phyloP scores from a whole-genome alignment of 2,888 invertebrate species.

The Scaptomyza tumidula region DNA sequence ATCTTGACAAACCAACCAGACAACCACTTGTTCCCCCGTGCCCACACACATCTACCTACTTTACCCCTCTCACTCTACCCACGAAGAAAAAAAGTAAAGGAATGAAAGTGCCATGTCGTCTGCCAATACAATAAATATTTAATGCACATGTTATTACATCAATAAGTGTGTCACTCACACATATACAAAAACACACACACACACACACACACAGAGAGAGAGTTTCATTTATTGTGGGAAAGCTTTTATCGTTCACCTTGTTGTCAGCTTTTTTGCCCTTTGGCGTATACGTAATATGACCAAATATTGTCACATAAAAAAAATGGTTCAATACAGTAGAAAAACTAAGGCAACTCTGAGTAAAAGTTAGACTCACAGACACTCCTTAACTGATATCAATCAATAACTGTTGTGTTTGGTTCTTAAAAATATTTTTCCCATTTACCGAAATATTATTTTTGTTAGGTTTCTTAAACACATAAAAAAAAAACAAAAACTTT shows the following conservation, averaged over 20 bases:
- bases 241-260: constrained; percentile 74
- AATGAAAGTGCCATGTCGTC: constrained; percentile 75
- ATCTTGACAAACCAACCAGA: constrained; percentile 38
- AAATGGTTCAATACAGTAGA: constrained; percentile 4
- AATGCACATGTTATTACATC: constrained; percentile 79
- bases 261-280: constrained; percentile 47
- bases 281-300: constrained; percentile 62
- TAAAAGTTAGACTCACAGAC: not conserved
- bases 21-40: constrained; percentile 33
- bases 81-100: constrained; percentile 5
- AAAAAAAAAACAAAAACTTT: no score
- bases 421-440: no score
- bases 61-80: not conserved
- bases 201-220: constrained; percentile 2
- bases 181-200: constrained; percentile 16
- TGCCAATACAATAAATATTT: constrained; percentile 79
- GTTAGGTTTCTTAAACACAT: no score
- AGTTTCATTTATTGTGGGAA: constrained; percentile 49
- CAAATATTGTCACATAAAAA: constrained; percentile 53
- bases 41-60: no score
- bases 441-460: no score
- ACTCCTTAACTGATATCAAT: not conserved
- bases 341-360: not conserved
- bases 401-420: no score
- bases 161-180: constrained; percentile 73